Evolutionary conservation across 2,113 vertebrate species (phyloP), one percentile per base, ranked within the genome.

Genomic region (Hippopotamus amphibius): DNA sequence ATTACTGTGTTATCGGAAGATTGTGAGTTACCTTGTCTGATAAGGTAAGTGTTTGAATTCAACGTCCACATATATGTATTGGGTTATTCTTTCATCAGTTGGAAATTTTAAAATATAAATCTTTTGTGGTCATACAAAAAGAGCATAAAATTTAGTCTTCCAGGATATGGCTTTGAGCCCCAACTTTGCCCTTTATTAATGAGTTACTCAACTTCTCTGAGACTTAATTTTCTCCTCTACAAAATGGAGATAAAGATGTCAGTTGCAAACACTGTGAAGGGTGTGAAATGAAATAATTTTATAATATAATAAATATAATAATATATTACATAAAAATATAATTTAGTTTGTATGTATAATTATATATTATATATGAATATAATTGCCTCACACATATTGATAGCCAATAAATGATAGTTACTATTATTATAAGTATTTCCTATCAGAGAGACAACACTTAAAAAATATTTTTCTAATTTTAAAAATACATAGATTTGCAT

Each of bases 21-120:
- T 33, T 63, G 53, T 71, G 71, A 88, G 63, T 63, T 79, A 74
- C 6, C 55, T 96, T 88, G 69, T 88, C 46, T 93, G 57, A 59
- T 77, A 71, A 92, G 57, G 77, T 72, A 81, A 3, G 82, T 76
- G 13, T 88, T 91, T 83, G 94, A 93, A 50, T 83, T 90, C 50
- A 92, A 86, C 92, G 53, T 86, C 81, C 37, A 80, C 61, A 71
- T 19, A 30, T 71, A 37, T 55, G 93, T 81, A 87, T n/a, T 88
- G 12, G 77, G 48, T 86, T 61, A 79, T 85, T 96, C 17, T 53
- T 92, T 85, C 1, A 13, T 88, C 3, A 19, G 7, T 7, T 77
- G 4, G n/a, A 69, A 89, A 50, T 72, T 57, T 90, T 37, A 59
- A 80, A 68, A 90, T 76, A 66, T 28, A 17, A 95, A 57, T 37